Conservation (phyloP, 2,113 vertebrate species). For the Hemibagrus wyckioides region DNA sequence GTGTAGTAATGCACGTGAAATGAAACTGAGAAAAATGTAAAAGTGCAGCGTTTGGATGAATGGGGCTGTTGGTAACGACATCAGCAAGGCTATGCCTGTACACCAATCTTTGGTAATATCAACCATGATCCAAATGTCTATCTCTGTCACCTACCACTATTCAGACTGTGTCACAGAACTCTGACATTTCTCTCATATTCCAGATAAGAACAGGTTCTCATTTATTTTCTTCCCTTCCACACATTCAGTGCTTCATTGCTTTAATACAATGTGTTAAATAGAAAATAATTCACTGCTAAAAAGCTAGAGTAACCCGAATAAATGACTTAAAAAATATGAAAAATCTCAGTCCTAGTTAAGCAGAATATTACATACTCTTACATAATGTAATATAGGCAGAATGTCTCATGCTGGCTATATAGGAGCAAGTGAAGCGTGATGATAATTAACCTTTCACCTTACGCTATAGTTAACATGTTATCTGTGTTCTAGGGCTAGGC, state of each 20-base stretch:
- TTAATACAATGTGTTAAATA: not conserved
- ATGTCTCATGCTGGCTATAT: not conserved
- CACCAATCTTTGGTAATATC: not conserved
- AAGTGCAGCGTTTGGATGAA: constrained; percentile 3
- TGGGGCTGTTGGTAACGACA: not conserved
- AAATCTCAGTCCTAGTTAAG: not conserved
- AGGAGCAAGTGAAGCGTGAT: not conserved
- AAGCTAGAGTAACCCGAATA: not conserved
- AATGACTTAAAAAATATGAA: not conserved
- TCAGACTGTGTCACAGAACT: constrained; percentile 16
- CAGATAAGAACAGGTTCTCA: constrained; percentile 28
- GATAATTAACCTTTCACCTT: constrained; percentile 4
- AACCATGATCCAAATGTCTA: constrained; percentile 24
- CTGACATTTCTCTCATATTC: constrained; percentile 20
- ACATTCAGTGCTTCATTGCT: not conserved
- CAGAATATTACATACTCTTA: not conserved
- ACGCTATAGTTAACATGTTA: not conserved
- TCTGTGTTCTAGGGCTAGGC: not conserved
- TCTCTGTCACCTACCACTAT: constrained; percentile 25
- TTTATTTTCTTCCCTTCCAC: not conserved
- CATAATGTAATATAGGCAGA: not conserved
- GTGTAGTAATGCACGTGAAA: not conserved
- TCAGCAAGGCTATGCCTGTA: constrained; percentile 35
- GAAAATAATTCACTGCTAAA: not conserved
- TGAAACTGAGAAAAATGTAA: constrained; percentile 17